Conservation (phyloP, 2,113 vertebrate genomes). For the Gallinago paraguaiae region DNA sequence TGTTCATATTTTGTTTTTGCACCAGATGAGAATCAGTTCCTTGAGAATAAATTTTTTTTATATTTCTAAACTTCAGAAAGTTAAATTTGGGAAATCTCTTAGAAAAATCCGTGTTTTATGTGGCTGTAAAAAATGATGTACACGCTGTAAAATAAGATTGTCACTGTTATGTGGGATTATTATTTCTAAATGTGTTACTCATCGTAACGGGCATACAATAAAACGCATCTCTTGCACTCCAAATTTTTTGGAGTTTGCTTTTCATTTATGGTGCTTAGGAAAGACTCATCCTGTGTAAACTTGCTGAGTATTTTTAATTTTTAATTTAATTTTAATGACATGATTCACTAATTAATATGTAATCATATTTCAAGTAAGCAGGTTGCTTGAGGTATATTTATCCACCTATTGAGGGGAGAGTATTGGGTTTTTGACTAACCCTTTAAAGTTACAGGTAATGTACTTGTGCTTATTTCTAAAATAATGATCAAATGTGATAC, state of each 20-base stretch:
- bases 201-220: conserved; percentile 84
- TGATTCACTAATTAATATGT: not conserved
- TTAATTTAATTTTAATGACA: not conserved
- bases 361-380: not conserved
- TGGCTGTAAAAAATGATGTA: conserved; percentile 86
- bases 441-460: not conserved
- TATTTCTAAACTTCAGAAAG: conserved; percentile 80
- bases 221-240: conserved; percentile 84
- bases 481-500: not conserved
- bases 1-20: conserved; percentile 80
- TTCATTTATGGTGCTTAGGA: not conserved
- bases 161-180: conserved; percentile 84
- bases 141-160: conserved; percentile 86
- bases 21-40: conserved; percentile 84
- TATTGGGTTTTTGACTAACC: not conserved
- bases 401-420: not conserved
- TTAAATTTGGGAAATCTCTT: conserved; percentile 79
- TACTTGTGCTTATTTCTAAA: not conserved
- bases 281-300: not conserved
- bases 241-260: conserved; percentile 66
- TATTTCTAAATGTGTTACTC: conserved; percentile 85
- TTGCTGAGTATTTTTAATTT: not conserved
- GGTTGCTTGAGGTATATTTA: not conserved
- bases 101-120: conserved; percentile 79
- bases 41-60: conserved; percentile 81